These are phyloP conservation scores for Plusia festucae DNA, from an alignment of 2,888 invertebrate genomes.

Conservation along the genomic window DNA sequence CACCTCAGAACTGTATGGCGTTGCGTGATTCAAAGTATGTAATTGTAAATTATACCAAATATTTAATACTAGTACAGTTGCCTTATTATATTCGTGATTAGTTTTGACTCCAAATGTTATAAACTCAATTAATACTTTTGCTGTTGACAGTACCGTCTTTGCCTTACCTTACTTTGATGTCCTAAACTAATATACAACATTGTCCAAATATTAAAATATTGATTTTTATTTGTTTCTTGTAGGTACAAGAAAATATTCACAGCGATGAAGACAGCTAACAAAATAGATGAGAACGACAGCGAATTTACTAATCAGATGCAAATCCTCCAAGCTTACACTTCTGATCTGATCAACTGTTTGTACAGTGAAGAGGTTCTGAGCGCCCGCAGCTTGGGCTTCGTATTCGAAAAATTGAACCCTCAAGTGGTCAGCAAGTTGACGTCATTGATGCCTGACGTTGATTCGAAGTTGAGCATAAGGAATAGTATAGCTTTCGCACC, in stretches of 20 bases:
- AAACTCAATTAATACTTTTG: too few relatives aligned
- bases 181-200: too few relatives aligned
- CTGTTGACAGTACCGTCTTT: too few relatives aligned
- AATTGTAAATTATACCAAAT: too few relatives aligned
- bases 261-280: conserved; percentile 61
- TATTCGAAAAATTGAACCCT: conserved; percentile 75
- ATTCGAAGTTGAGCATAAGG: conserved; percentile 73
- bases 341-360: conserved; percentile 79
- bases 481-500: conserved; percentile 80
- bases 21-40: too few relatives aligned
- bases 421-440: conserved; percentile 72
- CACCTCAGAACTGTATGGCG: too few relatives aligned
- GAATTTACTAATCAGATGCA: conserved; percentile 62
- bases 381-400: conserved; percentile 66
- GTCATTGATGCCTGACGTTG: conserved; percentile 71
- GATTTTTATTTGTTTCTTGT: conserved; percentile 48
- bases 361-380: conserved; percentile 72
- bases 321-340: conserved; percentile 69
- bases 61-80: too few relatives aligned
- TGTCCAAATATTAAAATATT: too few relatives aligned
- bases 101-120: too few relatives aligned
- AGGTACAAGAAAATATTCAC: conserved; percentile 78
- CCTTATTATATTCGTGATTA: too few relatives aligned
- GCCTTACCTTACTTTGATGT: too few relatives aligned
- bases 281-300: conserved; percentile 57